Base-by-base conservation (phyloP, 2,888 invertebrate species). In the Paralinhomoeus sp. region DNA sequence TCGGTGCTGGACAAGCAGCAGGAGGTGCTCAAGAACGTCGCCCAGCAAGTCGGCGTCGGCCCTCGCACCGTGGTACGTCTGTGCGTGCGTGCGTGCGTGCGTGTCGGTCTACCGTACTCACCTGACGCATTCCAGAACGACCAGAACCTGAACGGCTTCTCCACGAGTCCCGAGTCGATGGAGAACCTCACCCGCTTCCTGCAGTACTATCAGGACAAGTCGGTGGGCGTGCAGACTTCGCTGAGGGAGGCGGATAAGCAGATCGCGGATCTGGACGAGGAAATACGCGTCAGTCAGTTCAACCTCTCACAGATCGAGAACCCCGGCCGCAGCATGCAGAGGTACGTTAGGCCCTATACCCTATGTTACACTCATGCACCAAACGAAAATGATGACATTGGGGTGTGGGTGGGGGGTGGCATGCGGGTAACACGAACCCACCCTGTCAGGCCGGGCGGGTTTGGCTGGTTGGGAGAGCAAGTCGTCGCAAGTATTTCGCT, bases 181-280 rank as follows among this genome's bases (percentile, higher is more conserved):
- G 44, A 44, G n/a, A 49, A 49, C 41, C 38, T 55, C 38, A 45
- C 44, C 38, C 46, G 48, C 20, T 50, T 54, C 43, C 49, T 53
- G 37, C 44, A 43, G 20, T 51, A 48, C 43, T 51, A 53, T 45
- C 48, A 47, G 15, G 41, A 46, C 15, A 34, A 44, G 36, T 18
- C 37, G 24, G 42, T 20, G n/a, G 31, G 36, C 21, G 35, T 47
- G 20, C n/a, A 20, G 3, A 17, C 2, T 21, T 2, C 20, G 2
- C 23, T 31, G 5, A 17, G 36, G n/a, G 36, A 36, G 9, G 7
- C 3, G 20, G 22, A 35, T 9, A 15, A 42, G 24, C 3, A 34
- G 15, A 20, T 3, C 15, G 17, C 5, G 7, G 7, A 34, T 5
- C 3, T 35, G 3, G 35, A 42, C 22, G 35, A 42, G 22, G 34